A percentile compares a stretch with the other conserved stretches of the same genome.
Conservation (phyloP, 2,888 invertebrate genomes). For the Spatulosminthurus flaviceps region DNA sequence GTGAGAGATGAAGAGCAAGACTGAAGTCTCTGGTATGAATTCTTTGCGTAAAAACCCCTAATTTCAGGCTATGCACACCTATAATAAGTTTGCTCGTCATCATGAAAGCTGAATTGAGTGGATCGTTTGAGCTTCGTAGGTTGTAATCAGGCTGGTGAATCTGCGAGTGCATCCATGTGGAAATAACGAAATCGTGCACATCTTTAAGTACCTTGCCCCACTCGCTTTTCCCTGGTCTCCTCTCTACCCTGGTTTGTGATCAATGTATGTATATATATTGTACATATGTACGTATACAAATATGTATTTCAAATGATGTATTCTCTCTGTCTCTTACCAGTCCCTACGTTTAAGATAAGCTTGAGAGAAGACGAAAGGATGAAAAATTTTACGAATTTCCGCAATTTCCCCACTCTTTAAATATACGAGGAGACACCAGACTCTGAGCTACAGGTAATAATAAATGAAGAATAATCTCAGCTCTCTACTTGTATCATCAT, state of each 20-base stretch:
- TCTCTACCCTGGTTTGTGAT: background rate
- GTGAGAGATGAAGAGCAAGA: conserved; percentile 19
- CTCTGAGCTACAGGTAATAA: no score
- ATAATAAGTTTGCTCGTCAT: conserved; percentile 38
- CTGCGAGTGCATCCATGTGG: conserved; percentile 43
- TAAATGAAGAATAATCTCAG: no score
- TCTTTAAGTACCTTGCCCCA: conserved; percentile 28
- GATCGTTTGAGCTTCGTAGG: conserved; percentile 18
- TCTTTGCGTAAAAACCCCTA: conserved; percentile 29
- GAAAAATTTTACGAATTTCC: conserved; percentile 28
- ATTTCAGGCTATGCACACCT: conserved; percentile 39
- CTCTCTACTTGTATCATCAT: background rate
- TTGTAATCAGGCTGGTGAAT: conserved; percentile 36
- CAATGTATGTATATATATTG: no score
- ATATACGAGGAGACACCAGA: no score
- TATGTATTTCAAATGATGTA: no score
- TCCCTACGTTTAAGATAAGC: background rate
- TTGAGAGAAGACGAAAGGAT: background rate
- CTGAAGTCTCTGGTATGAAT: conserved; percentile 21
- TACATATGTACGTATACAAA: no score
- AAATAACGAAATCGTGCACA: conserved; percentile 48
- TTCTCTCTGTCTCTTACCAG: no score
- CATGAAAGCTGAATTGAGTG: conserved; percentile 32
- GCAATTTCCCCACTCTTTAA: conserved; percentile 7
- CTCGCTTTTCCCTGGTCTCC: conserved; percentile 15